Conservation (phyloP, 2,113 vertebrate species). For the Coreoperca whiteheadi region DNA sequence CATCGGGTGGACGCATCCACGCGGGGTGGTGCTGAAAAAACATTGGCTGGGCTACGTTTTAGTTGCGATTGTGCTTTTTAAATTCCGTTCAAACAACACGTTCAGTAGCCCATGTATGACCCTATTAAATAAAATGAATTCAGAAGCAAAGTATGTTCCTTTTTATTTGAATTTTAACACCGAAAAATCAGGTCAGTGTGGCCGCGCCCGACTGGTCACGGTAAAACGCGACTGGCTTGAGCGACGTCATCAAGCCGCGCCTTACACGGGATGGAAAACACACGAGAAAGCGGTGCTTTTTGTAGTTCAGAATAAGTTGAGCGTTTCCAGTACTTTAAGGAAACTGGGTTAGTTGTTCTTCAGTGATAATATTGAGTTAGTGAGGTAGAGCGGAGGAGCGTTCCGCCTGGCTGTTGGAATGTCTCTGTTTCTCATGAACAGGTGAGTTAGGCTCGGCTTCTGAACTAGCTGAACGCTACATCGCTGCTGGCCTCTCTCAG, state of each 20-base stretch:
- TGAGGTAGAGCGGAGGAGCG: neutral
- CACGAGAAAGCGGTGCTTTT: neutral
- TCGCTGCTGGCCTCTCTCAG: neutral
- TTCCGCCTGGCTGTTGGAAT: slow-evolving; percentile 33
- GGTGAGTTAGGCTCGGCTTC: slow-evolving; percentile 58
- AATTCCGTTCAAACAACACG: rapidly evolving
- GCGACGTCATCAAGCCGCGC: slow-evolving; percentile 48
- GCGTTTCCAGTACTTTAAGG: neutral
- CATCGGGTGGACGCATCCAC: neutral
- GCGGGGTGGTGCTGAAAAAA: rapidly evolving
- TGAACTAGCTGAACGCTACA: rapidly evolving
- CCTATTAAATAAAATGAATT: rapidly evolving
- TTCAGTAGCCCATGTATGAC: rapidly evolving
- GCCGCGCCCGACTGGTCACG: neutral
- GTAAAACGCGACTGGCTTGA: neutral
- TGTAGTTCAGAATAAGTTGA: neutral
- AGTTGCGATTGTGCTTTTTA: rapidly evolving
- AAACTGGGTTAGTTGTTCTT: neutral
- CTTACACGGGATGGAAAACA: neutral
- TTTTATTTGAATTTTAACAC: neutral
- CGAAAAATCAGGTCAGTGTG: neutral
- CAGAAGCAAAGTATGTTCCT: rapidly evolving
- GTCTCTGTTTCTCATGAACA: slow-evolving; percentile 80
- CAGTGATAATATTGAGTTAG: too few relatives aligned
- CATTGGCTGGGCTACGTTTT: rapidly evolving